Evolutionary conservation across 2,888 invertebrate genomes (phyloP).

Genomic region (Panzeria rudis): DNA sequence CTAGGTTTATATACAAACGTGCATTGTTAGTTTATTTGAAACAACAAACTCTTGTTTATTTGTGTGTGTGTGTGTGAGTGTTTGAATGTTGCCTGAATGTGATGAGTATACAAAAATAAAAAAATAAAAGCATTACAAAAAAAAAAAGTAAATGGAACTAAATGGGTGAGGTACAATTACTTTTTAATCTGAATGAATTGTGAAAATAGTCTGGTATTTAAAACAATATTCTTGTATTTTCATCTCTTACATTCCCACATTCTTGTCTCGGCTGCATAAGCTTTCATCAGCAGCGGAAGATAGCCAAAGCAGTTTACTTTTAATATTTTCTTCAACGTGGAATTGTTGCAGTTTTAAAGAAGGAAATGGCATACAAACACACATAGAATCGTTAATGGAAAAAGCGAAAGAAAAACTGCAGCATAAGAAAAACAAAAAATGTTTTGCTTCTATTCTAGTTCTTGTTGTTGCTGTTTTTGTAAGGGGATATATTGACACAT

Average conservation of each 20-base stretch:
- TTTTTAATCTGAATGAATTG: conserved; percentile 72
- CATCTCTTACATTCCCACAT: conserved; percentile 16
- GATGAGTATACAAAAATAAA: not conserved
- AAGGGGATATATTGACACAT: conserved; percentile 60
- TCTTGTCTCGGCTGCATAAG: not conserved
- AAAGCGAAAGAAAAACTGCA: conserved; percentile 16
- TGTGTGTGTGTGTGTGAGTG: not conserved
- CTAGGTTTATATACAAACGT: not conserved
- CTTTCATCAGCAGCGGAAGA: not conserved
- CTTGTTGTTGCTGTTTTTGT: not conserved
- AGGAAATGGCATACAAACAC: not conserved
- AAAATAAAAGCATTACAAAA: conserved; percentile 1
- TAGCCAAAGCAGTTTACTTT: conserved; percentile 27
- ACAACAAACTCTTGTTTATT: conserved; percentile 14
- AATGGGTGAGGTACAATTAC: conserved; percentile 71
- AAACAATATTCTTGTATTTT: conserved; percentile 67
- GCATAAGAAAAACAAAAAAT: conserved; percentile 32
- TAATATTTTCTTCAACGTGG: not conserved
- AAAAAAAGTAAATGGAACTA: conserved; percentile 56
- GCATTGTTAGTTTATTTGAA: conserved; percentile 29
- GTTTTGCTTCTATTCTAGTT: conserved; percentile 6
- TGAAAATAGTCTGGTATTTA: conserved; percentile 71
- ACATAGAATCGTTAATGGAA: not conserved
- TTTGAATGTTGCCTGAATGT: conserved; percentile 8
- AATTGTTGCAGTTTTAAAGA: conserved; percentile 1